Evolutionary conservation across 2,888 invertebrate genomes (phyloP), one percentile per base, ranked within the genome.

Genomic region (Diachrysia chrysitis): DNA sequence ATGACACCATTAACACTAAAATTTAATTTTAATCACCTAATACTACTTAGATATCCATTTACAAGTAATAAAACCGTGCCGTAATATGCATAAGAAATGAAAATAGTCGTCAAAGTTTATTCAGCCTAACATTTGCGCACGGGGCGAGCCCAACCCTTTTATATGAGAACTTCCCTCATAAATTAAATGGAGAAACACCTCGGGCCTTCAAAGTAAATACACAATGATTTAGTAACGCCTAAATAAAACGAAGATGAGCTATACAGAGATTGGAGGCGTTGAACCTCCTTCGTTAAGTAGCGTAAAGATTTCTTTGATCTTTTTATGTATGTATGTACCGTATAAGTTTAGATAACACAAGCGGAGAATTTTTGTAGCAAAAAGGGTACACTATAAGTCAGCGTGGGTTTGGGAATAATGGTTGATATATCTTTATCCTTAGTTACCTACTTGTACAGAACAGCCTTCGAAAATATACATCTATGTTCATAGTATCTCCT

Each of bases 121-220:
- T 78, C 78, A 72, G 66, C 42, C 77, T 61, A 72, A 78, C 76
- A 77, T n/a, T 83, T 84, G 32, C 77, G 85, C 79, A 80, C 80
- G 78, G 76, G 76, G 74, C 56, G 66, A 66, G 81, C 79, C 80
- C 69, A 77, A 81, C 85, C 85, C 88, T 87, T 87, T 87, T 85
- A 86, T 84, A 82, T 71, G 84, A 78, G 82, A 88, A 89, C 80
- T 88, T 89, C 73, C 59, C 78, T 73, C 87, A 84, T 89, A 87
- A 89, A 89, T 89, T 87, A 83, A 81, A 85, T 78, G 69, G 71
- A 42, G 70, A 62, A 82, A 79, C 73, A 83, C 82, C 79, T 81
- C 76, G 66, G 67, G 73, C 73, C 73, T 81, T 71, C 77, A 66
- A 69, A 77, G 77, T 69, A 79, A 75, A 81, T 69, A 77, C 69